A percentile compares a stretch with the other conserved stretches of the same genome.
These are phyloP conservation scores for Panurus biarmicus DNA, from an alignment of 2,113 vertebrate genomes.

Conservation along the genomic window DNA sequence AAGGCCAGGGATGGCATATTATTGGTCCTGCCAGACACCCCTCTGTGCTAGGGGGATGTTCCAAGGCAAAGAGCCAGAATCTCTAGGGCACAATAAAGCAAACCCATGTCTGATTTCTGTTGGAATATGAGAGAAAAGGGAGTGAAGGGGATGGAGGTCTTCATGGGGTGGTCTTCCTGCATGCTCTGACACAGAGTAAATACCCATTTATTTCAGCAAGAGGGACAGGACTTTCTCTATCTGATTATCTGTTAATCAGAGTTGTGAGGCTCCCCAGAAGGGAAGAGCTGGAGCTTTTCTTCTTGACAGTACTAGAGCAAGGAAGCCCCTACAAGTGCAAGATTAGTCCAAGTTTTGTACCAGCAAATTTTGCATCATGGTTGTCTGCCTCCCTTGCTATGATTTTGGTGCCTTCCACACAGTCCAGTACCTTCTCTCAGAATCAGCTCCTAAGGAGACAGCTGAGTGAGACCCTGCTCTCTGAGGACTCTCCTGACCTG, in stretches of 20 bases:
- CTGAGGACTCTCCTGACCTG: not conserved
- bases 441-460: not conserved
- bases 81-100: not conserved
- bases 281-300: not conserved
- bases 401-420: not conserved
- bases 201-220: not conserved
- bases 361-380: not conserved
- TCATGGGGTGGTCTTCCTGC: not conserved
- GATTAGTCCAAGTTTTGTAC: not conserved
- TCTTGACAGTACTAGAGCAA: not conserved
- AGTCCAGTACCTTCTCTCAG: no score
- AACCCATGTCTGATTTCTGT: not conserved
- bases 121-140: not conserved
- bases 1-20: not conserved
- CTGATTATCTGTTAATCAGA: not conserved
- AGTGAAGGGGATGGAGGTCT: not conserved
- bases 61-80: not conserved
- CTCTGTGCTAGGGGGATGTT: accelerated
- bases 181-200: not conserved
- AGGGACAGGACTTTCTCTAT: not conserved
- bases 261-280: not conserved
- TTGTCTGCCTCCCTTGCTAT: not conserved
- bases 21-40: not conserved
- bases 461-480: not conserved
- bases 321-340: not conserved